These are phyloP conservation scores for Lacanobia wlatinum DNA, from an alignment of 2,888 invertebrate species.

Conservation along the genomic window DNA sequence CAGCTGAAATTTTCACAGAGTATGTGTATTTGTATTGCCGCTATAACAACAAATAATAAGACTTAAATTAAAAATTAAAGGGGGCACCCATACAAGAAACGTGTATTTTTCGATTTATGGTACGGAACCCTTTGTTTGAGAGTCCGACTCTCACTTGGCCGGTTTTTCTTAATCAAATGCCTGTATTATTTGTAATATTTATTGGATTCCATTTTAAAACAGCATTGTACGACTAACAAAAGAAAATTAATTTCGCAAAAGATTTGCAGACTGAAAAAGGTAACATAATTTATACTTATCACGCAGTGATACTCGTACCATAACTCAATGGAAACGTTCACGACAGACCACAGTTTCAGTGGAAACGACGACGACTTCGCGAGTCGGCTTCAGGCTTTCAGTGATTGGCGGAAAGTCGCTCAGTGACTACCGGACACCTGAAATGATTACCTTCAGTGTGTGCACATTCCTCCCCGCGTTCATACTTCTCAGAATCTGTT, in stretches of 20 bases:
- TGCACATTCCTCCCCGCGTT: constrained; percentile 64
- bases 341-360: constrained; percentile 75
- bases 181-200: background rate
- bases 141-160: no score
- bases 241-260: constrained; percentile 25
- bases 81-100: no score
- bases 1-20: no score
- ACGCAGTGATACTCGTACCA: constrained; percentile 25
- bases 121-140: no score
- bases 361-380: constrained; percentile 71
- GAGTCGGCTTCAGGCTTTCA: constrained; percentile 81
- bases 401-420: constrained; percentile 76
- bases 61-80: no score
- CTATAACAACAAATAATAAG: no score
- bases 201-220: background rate
- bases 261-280: constrained; percentile 20
- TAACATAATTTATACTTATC: constrained; percentile 18
- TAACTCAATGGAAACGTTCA: constrained; percentile 76
- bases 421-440: constrained; percentile 64
- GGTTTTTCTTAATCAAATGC: background rate
- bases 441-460: constrained; percentile 67
- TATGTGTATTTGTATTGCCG: no score
- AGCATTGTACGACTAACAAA: background rate
- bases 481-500: constrained; percentile 70
- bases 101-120: no score